phyloP scores from a whole-genome alignment of 1,140 invertebrate species.

The Drosophila saltans region DNA sequence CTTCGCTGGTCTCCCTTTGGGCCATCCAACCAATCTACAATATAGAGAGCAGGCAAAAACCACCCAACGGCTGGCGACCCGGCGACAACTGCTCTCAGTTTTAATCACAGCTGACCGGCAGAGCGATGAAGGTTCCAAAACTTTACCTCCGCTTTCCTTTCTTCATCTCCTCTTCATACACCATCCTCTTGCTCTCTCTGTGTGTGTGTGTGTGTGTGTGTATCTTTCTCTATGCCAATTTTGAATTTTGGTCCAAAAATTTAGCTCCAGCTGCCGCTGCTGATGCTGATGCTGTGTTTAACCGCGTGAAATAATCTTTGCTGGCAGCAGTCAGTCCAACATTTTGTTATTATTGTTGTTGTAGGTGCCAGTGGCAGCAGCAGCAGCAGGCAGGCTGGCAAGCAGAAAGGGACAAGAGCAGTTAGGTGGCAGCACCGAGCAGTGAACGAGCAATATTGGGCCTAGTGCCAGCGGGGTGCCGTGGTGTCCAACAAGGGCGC shows the following conservation, averaged over 20 bases:
- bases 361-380: constrained; percentile 6
- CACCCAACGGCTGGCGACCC: not conserved
- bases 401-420: not conserved
- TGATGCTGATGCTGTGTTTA: constrained; percentile 66
- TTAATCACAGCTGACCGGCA: constrained; percentile 72
- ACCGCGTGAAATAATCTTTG: constrained; percentile 80
- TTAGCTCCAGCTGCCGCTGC: constrained; percentile 33
- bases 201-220: constrained; percentile 5
- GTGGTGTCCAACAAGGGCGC: constrained; percentile 24
- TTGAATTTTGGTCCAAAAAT: constrained; percentile 44
- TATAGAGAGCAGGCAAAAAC: no score
- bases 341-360: constrained; percentile 29
- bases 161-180: not conserved
- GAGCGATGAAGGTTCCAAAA: constrained; percentile 28
- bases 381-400: no score
- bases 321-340: constrained; percentile 62
- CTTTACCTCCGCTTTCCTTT: not conserved
- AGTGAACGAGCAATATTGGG: not conserved
- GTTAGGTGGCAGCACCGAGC: no score
- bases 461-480: not conserved
- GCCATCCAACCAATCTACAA: no score
- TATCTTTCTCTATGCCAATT: constrained; percentile 47
- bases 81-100: constrained; percentile 15
- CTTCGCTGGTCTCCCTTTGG: no score
- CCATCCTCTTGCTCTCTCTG: not conserved